These are phyloP conservation scores for Oncorhynchus mykiss DNA, from an alignment of 2,113 vertebrate genomes.

Conservation along the genomic window DNA sequence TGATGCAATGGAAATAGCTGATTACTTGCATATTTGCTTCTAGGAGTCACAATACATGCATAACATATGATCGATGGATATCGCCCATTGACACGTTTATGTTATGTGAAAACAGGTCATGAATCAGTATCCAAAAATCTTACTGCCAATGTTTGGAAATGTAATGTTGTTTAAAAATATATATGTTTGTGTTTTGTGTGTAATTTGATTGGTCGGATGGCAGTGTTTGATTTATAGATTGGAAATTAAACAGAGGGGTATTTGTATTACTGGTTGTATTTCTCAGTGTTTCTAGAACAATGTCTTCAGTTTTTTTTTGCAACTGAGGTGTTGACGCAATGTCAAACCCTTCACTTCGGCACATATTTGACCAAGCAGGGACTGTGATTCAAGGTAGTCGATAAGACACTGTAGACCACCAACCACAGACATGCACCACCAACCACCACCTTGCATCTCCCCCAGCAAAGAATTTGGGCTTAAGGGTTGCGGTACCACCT, in stretches of 20 bases:
- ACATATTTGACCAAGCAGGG: constrained; percentile 81
- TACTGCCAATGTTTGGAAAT: neutral
- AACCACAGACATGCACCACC: constrained; percentile 86
- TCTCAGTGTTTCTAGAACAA: constrained; percentile 2
- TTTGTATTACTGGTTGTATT: neutral
- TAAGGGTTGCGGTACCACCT: constrained; percentile 88
- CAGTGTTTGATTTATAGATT: neutral
- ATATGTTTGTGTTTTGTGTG: neutral
- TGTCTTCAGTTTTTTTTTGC: neutral
- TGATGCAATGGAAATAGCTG: constrained; percentile 3
- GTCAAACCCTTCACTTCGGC: neutral
- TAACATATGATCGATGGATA: neutral
- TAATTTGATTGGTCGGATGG: neutral
- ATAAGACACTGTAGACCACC: constrained; percentile 86
- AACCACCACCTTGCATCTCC: constrained; percentile 88
- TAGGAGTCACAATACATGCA: constrained; percentile 1
- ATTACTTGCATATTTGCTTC: constrained; percentile 19
- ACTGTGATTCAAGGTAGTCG: constrained; percentile 86
- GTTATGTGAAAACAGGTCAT: neutral
- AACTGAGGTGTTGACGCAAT: neutral
- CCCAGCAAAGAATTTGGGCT: constrained; percentile 88
- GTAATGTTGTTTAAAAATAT: neutral
- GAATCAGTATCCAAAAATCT: neutral
- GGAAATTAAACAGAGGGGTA: neutral
- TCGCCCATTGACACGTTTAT: neutral